Conservation (phyloP, 2,888 invertebrate genomes). For the Athrips mouffetella region DNA sequence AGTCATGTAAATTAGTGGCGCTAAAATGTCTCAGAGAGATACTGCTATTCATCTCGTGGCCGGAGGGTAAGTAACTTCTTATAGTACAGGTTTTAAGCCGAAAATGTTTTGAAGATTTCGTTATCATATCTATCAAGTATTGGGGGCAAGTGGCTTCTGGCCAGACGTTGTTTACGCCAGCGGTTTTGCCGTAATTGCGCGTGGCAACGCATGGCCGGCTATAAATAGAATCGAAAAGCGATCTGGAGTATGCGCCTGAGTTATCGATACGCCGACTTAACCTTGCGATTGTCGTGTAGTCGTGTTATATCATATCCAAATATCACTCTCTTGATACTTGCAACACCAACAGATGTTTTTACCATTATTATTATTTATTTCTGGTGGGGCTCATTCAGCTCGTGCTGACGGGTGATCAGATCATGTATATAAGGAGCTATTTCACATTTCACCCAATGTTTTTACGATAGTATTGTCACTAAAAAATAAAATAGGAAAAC, state of each 20-base stretch:
- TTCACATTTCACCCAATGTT: no score
- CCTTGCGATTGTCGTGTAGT: neutral
- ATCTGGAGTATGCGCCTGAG: neutral
- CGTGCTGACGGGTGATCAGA: no score
- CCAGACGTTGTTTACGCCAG: constrained; percentile 46
- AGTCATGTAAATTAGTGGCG: constrained; percentile 73
- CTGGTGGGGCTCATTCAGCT: no score
- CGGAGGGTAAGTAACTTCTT: constrained; percentile 89
- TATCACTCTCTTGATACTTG: neutral
- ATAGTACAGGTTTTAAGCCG: no score
- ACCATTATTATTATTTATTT: no score
- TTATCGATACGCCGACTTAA: neutral
- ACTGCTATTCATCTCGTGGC: constrained; percentile 95
- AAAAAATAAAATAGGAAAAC: no score
- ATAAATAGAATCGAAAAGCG: constrained; percentile 9
- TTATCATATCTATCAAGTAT: constrained; percentile 25
- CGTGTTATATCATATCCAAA: neutral
- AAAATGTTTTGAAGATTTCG: neutral
- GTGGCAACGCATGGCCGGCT: constrained; percentile 25
- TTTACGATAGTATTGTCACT: no score
- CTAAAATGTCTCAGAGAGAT: constrained; percentile 87
- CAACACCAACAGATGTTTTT: neutral
- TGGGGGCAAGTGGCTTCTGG: constrained; percentile 44
- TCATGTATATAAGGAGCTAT: no score
- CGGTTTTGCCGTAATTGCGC: constrained; percentile 34